Percentiles rank a stretch among this genome's conserved stretches.
These are phyloP conservation scores for Spodoptera picta DNA, from an alignment of 2,888 invertebrate species.

Conservation along the genomic window DNA sequence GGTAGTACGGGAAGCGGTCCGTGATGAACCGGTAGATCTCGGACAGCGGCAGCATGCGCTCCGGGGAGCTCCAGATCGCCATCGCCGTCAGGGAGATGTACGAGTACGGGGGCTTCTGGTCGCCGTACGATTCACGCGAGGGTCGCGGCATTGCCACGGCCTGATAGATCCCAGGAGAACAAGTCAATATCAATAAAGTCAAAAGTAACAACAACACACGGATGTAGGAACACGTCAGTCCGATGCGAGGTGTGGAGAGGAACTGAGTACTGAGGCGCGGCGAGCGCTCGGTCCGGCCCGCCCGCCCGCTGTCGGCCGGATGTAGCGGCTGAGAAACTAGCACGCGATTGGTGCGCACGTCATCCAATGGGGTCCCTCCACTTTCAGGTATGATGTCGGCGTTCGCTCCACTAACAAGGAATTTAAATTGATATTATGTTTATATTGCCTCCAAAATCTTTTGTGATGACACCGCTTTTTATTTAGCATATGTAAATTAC, in stretches of 20 bases:
- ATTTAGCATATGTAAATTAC: constrained; percentile 88
- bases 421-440: constrained; percentile 89
- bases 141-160: constrained; percentile 96
- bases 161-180: constrained; percentile 54
- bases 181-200: constrained; percentile 53
- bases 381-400: constrained; percentile 88
- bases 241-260: constrained; percentile 79
- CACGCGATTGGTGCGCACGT: constrained; percentile 69
- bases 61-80: constrained; percentile 99
- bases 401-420: constrained; percentile 89
- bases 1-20: constrained; percentile 96
- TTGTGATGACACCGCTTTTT: constrained; percentile 89
- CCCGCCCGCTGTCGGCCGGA: constrained; percentile 66
- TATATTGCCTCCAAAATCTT: constrained; percentile 89
- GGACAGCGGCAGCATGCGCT: constrained; percentile 96
- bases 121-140: constrained; percentile 98
- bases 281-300: constrained; percentile 66
- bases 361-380: constrained; percentile 71
- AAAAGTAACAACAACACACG: constrained; percentile 65
- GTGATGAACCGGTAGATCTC: constrained; percentile 93
- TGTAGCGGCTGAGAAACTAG: constrained; percentile 56
- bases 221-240: constrained; percentile 78
- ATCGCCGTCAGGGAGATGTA: constrained; percentile 99
- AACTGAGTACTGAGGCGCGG: constrained; percentile 79
- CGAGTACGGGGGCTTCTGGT: constrained; percentile 99